These are phyloP conservation scores for Diaprepes abbreviatus DNA, from an alignment of 2,888 invertebrate genomes.

Conservation along the genomic window DNA sequence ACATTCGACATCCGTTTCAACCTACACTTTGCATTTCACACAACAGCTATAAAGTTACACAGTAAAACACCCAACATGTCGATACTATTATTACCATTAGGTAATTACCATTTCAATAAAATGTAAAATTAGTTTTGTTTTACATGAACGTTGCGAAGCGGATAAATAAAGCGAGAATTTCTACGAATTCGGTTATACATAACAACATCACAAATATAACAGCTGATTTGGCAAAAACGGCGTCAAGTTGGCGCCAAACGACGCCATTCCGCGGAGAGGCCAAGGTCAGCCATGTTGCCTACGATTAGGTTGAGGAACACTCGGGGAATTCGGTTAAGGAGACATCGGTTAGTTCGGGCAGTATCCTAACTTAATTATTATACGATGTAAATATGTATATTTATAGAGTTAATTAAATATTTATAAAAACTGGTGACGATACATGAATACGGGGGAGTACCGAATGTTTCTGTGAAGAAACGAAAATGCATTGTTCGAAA, in stretches of 20 bases:
- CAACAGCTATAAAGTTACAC: not conserved
- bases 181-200: slow-evolving; percentile 41
- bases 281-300: slow-evolving; percentile 45
- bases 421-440: not conserved
- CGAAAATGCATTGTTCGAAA: no score
- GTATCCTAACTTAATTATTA: not conserved
- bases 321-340: not conserved
- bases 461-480: no score
- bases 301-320: slow-evolving; percentile 5
- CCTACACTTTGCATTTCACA: not conserved
- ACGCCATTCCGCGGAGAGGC: slow-evolving; percentile 45
- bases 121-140: slow-evolving; percentile 27
- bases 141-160: not conserved
- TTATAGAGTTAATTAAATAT: slow-evolving; percentile 1
- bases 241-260: slow-evolving; percentile 49
- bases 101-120: not conserved
- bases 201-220: slow-evolving; percentile 46
- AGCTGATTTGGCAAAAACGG: slow-evolving; percentile 48
- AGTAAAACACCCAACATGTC: slow-evolving; percentile 1
- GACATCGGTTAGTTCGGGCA: not conserved
- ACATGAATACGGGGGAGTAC: not conserved
- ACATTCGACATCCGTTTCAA: slow-evolving; percentile 1
- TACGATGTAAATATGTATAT: not conserved
- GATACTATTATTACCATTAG: slow-evolving; percentile 1
- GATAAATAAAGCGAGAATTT: slow-evolving; percentile 37